Percentiles rank a stretch among this genome's conserved stretches.
phyloP scores from a whole-genome alignment of 37 sponge, comb jelly and placozoan genomes.

The Hexactinellida sp. region DNA sequence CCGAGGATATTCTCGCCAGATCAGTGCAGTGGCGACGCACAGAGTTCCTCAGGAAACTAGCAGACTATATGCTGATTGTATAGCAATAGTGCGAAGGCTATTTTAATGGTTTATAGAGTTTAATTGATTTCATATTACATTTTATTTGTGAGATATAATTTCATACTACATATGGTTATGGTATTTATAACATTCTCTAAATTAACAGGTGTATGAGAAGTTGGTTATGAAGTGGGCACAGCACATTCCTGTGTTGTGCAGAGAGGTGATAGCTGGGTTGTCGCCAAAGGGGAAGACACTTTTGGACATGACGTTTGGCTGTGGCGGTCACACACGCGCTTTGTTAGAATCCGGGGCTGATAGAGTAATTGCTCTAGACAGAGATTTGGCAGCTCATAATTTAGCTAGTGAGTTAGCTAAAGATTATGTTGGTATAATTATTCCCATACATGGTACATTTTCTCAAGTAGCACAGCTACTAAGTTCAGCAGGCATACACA shows the following conservation, averaged over 20 bases:
- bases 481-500: neutral
- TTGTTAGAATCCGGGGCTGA: constrained; percentile 16
- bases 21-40: neutral
- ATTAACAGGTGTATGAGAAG: too few species aligned
- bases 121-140: too few species aligned
- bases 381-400: constrained; percentile 4
- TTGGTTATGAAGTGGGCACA: neutral
- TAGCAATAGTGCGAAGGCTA: too few species aligned
- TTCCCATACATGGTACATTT: constrained; percentile 18
- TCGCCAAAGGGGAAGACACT: neutral
- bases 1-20: neutral
- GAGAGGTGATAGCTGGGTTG: constrained; percentile 10
- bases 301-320: constrained; percentile 30
- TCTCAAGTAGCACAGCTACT: neutral
- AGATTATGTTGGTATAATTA: neutral
- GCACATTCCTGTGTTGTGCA: constrained; percentile 19
- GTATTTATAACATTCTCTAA: too few species aligned
- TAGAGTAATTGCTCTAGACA: constrained; percentile 22
- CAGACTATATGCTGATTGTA: constrained; percentile 3
- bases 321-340: constrained; percentile 25
- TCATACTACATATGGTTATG: too few species aligned
- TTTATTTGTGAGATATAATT: too few species aligned
- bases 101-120: too few species aligned
- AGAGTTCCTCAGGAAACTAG: neutral
- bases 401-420: constrained; percentile 10